These are phyloP conservation scores for Galerucella calmariensis DNA, from an alignment of 2,888 invertebrate genomes.

Conservation along the genomic window DNA sequence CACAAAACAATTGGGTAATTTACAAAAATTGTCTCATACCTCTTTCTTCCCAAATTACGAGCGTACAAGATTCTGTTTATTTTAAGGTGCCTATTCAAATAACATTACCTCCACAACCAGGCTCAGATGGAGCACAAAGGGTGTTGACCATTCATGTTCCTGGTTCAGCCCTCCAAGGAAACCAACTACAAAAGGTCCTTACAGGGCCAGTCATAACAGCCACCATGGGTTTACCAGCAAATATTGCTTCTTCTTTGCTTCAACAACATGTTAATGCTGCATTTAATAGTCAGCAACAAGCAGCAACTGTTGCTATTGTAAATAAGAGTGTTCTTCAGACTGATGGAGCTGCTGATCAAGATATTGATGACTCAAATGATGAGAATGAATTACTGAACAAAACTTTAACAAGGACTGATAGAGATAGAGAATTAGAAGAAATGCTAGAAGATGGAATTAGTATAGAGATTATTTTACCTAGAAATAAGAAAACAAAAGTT, in stretches of 20 bases:
- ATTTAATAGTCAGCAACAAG: constrained; percentile 58
- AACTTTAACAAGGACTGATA: constrained; percentile 36
- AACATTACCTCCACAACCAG: constrained; percentile 84
- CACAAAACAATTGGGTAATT: not conserved
- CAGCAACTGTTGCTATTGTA: constrained; percentile 45
- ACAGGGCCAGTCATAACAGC: constrained; percentile 91
- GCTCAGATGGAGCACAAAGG: constrained; percentile 73
- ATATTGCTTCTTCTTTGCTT: constrained; percentile 83
- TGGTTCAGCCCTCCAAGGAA: constrained; percentile 78
- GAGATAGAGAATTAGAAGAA: constrained; percentile 66
- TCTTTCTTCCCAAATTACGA: too few relatives aligned
- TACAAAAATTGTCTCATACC: too few relatives aligned
- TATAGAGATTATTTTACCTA: constrained; percentile 55
- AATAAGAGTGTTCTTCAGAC: constrained; percentile 52
- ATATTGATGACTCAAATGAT: constrained; percentile 8
- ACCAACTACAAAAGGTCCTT: constrained; percentile 75
- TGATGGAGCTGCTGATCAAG: constrained; percentile 49
- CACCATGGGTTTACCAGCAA: constrained; percentile 86
- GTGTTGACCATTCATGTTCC: constrained; percentile 92
- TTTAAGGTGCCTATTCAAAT: constrained; percentile 73
- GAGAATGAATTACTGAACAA: constrained; percentile 7
- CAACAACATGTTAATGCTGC: constrained; percentile 91
- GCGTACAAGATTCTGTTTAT: not conserved
- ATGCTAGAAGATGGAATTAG: constrained; percentile 40
- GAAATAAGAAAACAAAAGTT: constrained; percentile 45